Evolutionary conservation across 1,140 invertebrate species (phyloP), one percentile per base, ranked within the genome.

Genomic region (Apis florea): DNA sequence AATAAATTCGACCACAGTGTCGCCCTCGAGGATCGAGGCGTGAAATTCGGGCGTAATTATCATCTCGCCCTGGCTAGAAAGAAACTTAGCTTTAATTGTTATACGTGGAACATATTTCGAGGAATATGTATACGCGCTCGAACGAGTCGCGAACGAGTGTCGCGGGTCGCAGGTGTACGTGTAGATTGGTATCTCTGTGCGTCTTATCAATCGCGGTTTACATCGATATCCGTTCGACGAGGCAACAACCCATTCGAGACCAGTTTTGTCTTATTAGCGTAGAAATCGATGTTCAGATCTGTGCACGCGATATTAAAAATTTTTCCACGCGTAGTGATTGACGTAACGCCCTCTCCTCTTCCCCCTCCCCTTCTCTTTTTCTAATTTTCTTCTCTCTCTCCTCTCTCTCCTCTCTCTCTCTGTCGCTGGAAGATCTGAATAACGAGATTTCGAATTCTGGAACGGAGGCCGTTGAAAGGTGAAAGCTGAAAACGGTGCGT

Each of bases 41-140:
- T 79, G 77, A 79, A 72, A 79, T 72, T 79, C 77, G 54, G 21
- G 58, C 49, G 69, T 79, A 72, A 79, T 79, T 79, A 79, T 58
- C 40, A 19, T 58, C 11, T 72, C 68, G 47, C 69, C 21, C 58
- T n/a, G n/a, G n/a, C n/a, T n/a, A n/a, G n/a, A 79, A 10, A 26
- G 56, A 61, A 72, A 54, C 58, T n/a, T 64, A 72, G 72, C 72
- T 79, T 72, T 79, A 79, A 58, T 64, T 72, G 6, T n/a, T n/a
- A 40, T 40, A 40, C 31, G 0, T 40, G 31, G n/a, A n/a, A n/a
- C n/a, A n/a, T 0, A 5, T 40, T 40, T 6, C 15, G 17, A 58
- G 66, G 40, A 51, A 53, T n/a, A n/a, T n/a, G n/a, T n/a, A n/a
- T n/a, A n/a, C n/a, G n/a, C n/a, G n/a, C n/a, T n/a, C n/a, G n/a